A percentile compares a stretch with the other conserved stretches of the same genome.
phyloP scores from a whole-genome alignment of 2,113 vertebrate genomes.

The Eupsittula cactorum region DNA sequence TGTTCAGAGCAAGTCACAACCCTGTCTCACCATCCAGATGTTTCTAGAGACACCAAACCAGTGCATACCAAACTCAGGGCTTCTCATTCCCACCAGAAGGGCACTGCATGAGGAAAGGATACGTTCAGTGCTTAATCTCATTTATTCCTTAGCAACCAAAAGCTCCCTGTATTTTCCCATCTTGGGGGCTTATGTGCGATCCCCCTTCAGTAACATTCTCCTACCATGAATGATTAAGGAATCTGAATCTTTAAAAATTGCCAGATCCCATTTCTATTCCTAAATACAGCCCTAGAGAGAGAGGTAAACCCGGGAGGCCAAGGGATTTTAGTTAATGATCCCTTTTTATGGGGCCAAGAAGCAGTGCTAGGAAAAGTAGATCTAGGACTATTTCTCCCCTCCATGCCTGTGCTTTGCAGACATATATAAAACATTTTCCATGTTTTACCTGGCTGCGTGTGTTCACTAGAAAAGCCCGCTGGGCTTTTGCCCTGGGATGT shows the following conservation, averaged over 20 bases:
- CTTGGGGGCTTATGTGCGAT: constrained; percentile 51
- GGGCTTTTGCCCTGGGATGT: background rate
- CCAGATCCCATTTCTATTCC: constrained; percentile 64
- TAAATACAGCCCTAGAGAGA: constrained; percentile 28
- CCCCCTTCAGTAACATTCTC: constrained; percentile 58
- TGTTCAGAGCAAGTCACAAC: background rate
- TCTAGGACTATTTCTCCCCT: background rate
- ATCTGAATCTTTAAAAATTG: constrained; percentile 65
- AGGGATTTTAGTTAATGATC: constrained; percentile 40
- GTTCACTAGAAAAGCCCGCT: background rate
- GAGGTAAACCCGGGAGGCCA: constrained; percentile 7
- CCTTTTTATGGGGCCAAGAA: constrained; percentile 30
- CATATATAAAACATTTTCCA: background rate
- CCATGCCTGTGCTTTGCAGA: background rate
- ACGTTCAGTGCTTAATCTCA: constrained; percentile 32
- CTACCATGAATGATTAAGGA: constrained; percentile 67
- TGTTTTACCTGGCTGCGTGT: background rate
- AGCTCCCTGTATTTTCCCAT: constrained; percentile 65
- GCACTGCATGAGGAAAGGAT: constrained; percentile 32
- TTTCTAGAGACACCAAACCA: constrained; percentile 19
- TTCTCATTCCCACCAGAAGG: constrained; percentile 48
- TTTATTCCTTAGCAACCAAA: constrained; percentile 67
- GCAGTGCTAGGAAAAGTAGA: background rate
- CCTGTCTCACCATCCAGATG: constrained; percentile 37
- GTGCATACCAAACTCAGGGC: constrained; percentile 5